Percentiles rank a stretch among this genome's conserved stretches.
These are phyloP conservation scores for Micropoecilia bifurca DNA, from an alignment of 2,797 vertebrate species.

Conservation along the genomic window DNA sequence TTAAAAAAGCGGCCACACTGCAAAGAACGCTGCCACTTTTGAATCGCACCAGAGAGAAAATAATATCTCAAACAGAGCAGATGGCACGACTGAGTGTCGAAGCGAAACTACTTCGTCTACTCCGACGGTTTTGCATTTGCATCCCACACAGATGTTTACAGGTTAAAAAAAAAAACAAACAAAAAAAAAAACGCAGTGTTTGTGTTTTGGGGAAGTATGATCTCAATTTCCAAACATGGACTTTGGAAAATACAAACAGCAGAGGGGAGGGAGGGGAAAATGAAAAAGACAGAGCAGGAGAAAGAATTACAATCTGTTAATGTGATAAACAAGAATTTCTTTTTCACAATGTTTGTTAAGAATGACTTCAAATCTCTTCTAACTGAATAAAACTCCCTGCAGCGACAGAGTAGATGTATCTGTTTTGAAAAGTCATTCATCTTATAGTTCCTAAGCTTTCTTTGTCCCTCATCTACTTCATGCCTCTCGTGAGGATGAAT, in stretches of 20 bases:
- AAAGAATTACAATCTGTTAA: neutral
- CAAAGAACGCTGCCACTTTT: slow-evolving; percentile 16
- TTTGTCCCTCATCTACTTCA: neutral
- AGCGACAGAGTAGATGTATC: neutral
- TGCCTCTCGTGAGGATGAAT: neutral
- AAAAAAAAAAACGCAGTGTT: neutral
- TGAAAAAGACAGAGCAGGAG: neutral
- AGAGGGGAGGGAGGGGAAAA: neutral
- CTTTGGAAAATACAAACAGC: neutral
- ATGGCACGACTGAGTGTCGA: slow-evolving; percentile 44
- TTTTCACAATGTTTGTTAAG: neutral
- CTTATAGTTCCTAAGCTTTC: neutral
- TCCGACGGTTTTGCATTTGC: slow-evolving; percentile 62
- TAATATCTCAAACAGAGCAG: slow-evolving; percentile 17
- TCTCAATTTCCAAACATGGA: neutral
- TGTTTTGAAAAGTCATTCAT: neutral
- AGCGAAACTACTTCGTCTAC: slow-evolving; percentile 52
- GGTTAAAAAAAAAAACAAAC: neutral
- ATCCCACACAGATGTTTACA: slow-evolving; percentile 26
- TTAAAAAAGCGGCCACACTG: neutral
- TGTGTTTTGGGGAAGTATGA: neutral
- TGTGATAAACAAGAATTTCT: neutral
- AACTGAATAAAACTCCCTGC: slow-evolving; percentile 4
- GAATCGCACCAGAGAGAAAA: slow-evolving; percentile 36
- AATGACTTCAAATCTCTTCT: neutral